Percentiles rank a stretch among this genome's conserved stretches.
Evolutionary conservation across 2,888 invertebrate species (phyloP).

Genomic region (Tachina fera): DNA sequence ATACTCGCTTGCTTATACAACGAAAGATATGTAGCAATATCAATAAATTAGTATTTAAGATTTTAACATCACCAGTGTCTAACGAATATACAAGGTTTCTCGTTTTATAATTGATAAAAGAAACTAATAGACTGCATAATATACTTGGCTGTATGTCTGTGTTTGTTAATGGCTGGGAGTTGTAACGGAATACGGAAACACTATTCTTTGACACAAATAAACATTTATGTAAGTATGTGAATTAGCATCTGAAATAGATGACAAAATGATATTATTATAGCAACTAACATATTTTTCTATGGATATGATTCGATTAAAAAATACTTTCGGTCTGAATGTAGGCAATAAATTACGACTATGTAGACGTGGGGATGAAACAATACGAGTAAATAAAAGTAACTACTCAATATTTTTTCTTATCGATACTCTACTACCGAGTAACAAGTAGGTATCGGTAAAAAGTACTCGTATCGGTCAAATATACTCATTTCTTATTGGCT

Average conservation of each 20-base stretch:
- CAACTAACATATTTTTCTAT: not conserved
- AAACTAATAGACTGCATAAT: constrained; percentile 23
- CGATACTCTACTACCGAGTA: too few species aligned
- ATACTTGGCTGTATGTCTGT: not conserved
- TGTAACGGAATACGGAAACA: not conserved
- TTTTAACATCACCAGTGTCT: constrained; percentile 27
- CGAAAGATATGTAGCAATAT: constrained; percentile 8
- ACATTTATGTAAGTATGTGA: not conserved
- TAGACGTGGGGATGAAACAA: too few species aligned
- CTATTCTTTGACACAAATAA: not conserved
- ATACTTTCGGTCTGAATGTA: not conserved
- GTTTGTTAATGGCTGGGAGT: not conserved
- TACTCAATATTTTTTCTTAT: too few species aligned
- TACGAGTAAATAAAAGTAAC: too few species aligned
- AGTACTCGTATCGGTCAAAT: too few species aligned
- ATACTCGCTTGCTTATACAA: not conserved
- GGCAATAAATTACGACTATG: not conserved
- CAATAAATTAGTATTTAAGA: constrained; percentile 28
- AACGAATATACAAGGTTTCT: not conserved
- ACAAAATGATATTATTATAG: not conserved
- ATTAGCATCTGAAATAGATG: constrained; percentile 4
- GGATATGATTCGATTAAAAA: not conserved
- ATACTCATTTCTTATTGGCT: too few species aligned
- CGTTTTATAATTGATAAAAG: constrained; percentile 23
- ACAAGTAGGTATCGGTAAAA: too few species aligned